These are phyloP conservation scores for Coptotermes formosanus DNA, from an alignment of 1,140 invertebrate genomes.

Conservation along the genomic window DNA sequence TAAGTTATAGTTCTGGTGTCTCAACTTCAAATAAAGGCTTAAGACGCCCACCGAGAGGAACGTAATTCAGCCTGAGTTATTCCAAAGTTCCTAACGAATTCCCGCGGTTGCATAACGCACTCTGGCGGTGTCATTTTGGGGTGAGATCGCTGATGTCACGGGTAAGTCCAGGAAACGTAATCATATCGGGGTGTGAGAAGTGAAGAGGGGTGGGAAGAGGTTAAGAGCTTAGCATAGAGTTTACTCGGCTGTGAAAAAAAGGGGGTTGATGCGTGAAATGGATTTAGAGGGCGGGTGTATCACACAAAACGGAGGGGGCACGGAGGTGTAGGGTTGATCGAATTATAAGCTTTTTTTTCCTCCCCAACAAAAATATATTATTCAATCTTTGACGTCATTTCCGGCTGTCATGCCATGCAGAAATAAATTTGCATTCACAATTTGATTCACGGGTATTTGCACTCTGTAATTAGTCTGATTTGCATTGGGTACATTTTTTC, in stretches of 20 bases:
- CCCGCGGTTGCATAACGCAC: not conserved
- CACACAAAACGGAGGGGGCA: not conserved
- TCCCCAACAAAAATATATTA: slow-evolving; percentile 26
- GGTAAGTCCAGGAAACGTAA: slow-evolving; percentile 17
- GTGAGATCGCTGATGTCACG: not conserved
- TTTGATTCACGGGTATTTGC: slow-evolving; percentile 30
- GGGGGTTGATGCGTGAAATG: slow-evolving; percentile 34
- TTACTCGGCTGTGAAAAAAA: slow-evolving; percentile 33
- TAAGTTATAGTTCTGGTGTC: too few relatives aligned
- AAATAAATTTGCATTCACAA: slow-evolving; percentile 24
- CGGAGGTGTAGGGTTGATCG: slow-evolving; percentile 26
- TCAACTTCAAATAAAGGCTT: too few relatives aligned
- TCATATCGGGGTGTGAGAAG: slow-evolving; percentile 9
- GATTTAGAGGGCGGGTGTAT: slow-evolving; percentile 25
- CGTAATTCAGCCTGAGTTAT: too few relatives aligned
- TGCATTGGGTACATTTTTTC: slow-evolving; percentile 27
- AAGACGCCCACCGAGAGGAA: too few relatives aligned
- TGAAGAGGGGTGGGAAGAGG: not conserved
- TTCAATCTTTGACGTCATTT: slow-evolving; percentile 26
- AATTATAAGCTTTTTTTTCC: slow-evolving; percentile 21
- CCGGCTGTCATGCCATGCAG: slow-evolving; percentile 17
- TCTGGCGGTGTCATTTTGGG: not conserved
- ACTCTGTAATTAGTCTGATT: slow-evolving; percentile 33
- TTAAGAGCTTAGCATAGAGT: slow-evolving; percentile 28
- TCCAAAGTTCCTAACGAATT: not conserved